These are phyloP conservation scores for Odobenus rosmarus DNA, from an alignment of 2,113 vertebrate genomes.

Conservation along the genomic window DNA sequence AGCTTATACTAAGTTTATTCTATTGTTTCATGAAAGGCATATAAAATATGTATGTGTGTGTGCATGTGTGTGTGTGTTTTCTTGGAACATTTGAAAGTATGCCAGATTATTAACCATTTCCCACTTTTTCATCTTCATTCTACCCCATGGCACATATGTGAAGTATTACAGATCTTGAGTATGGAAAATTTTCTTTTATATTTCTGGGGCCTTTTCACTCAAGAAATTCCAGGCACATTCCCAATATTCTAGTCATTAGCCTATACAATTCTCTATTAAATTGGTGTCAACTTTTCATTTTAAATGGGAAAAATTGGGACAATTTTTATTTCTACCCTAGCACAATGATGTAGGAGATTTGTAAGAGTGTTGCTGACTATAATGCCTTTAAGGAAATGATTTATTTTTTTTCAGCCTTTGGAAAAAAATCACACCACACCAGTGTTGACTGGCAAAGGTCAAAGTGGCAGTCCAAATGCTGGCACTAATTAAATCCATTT, in stretches of 20 bases:
- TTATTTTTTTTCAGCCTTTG: neutral
- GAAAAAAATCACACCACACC: neutral
- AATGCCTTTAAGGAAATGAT: neutral
- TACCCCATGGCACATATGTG: neutral
- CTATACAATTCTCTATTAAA: neutral
- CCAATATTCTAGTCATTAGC: neutral
- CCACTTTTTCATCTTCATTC: neutral
- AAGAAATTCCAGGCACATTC: neutral
- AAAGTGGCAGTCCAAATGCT: neutral
- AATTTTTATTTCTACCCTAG: slow-evolving; percentile 12
- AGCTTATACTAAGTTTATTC: slow-evolving; percentile 31
- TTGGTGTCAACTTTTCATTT: slow-evolving; percentile 18
- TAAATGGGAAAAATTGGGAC: neutral
- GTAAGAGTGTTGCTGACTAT: neutral
- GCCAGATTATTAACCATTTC: neutral
- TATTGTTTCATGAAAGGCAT: neutral
- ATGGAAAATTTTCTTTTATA: neutral
- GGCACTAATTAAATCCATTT: neutral
- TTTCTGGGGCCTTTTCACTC: neutral
- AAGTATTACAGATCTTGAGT: neutral
- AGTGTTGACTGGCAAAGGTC: neutral
- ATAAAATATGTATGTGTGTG: neutral
- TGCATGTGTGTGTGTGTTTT: neutral
- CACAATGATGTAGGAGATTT: neutral
- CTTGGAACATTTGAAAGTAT: neutral